Evolutionary conservation across 2,797 vertebrate genomes (phyloP), one percentile per base, ranked within the genome.

Genomic region (Takifugu ocellatus): DNA sequence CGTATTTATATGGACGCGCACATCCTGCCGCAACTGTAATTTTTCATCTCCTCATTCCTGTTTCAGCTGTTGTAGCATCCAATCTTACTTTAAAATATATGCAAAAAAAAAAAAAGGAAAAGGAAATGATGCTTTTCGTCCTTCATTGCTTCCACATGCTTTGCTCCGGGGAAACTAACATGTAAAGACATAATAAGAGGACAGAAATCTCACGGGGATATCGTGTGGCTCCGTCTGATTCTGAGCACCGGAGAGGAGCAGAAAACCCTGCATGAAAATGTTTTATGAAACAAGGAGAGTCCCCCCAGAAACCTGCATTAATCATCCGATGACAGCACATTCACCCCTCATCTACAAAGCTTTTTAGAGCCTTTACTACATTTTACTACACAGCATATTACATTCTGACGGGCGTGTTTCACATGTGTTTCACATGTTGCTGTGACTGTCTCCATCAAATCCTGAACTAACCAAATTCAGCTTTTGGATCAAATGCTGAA

Each of bases 281-380:
- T 77, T 75, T 70, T 68, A 71, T 72, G 49, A 25, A 59, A 71
- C 43, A 66, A 52, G 33, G 11, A 39, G 60, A 27, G 56, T 63
- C 36, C 65, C 65, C 63, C 16, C 56, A 63, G 50, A 46, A 51
- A 51, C 55, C 59, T 63, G 53, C 25, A 21, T 8, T 49, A 62
- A 17, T 45, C 15, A 16, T 16, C 44, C 17, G 44, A 45, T 17
- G 16, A 55, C 63, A 62, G n/a, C 43, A 59, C 53, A 68, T 71
- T 68, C 25, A 59, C 39, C 24, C 61, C 33, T 60, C 49, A 64
- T 67, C 33, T 50, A 39, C 27, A 51, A 72, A 62, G n/a, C 63
- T 68, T 36, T 36, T 36, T 36, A 36, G 11, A 12, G 33, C 33
- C 33, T 36, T 36, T 12, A 12, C 10, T 2, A 11, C 33, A 12